These are phyloP conservation scores for Spodoptera littoralis DNA, from an alignment of 2,888 invertebrate species.

Conservation along the genomic window DNA sequence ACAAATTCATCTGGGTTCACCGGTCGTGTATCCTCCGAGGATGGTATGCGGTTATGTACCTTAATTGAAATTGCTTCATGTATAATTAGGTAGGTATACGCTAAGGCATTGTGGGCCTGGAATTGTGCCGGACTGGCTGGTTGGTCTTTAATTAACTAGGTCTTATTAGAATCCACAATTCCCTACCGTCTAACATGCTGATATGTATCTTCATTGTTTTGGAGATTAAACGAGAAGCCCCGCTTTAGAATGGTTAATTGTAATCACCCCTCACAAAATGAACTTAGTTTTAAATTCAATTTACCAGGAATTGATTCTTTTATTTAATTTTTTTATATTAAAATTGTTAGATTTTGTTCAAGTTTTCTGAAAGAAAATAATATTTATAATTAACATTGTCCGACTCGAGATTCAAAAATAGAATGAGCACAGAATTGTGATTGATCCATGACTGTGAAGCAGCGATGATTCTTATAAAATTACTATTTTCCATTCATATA, in stretches of 20 bases:
- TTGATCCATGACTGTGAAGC: no score
- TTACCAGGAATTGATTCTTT: no score
- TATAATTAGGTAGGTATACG: conserved; percentile 20
- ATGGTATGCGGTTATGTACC: conserved; percentile 17
- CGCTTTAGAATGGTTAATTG: conserved; percentile 3
- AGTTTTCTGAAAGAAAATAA: no score
- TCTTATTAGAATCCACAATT: conserved; percentile 15
- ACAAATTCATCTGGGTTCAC: background rate
- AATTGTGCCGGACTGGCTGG: conserved; percentile 12
- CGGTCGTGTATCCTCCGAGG: background rate
- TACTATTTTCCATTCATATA: conserved; percentile 8
- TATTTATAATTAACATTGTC: no score
- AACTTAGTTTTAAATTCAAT: no score
- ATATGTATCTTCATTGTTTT: conserved; percentile 15
- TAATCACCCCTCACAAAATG: background rate
- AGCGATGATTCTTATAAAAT: no score
- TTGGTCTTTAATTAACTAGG: conserved; percentile 37
- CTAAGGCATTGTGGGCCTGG: conserved; percentile 21
- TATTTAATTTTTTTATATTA: no score
- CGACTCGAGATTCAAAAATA: no score
- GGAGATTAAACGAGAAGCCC: conserved; percentile 6
- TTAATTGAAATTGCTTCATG: conserved; percentile 40
- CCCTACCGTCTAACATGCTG: conserved; percentile 10
- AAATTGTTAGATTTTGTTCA: no score
- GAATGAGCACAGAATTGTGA: no score